Evolutionary conservation across 1,140 invertebrate species (phyloP), one percentile per base, ranked within the genome.

Genomic region (Caerostris extrusa): DNA sequence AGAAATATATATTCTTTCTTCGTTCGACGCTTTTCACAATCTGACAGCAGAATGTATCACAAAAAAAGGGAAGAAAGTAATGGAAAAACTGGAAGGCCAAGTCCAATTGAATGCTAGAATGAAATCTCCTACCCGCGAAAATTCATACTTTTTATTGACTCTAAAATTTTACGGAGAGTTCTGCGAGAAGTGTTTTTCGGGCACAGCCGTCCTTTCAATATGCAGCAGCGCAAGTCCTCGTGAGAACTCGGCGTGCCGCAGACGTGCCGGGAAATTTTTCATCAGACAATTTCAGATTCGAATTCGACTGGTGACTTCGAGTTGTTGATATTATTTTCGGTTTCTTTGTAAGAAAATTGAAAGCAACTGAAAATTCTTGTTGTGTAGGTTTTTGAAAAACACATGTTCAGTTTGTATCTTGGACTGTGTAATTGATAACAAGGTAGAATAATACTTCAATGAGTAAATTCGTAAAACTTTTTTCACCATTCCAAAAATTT

Each of bases 91-190:
- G 53, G 53, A 89, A 89, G 7, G 7, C 17, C 14, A 12, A 55
- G 64, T 67, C n/a, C 34, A 7, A 55, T n/a, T 10, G 4, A n/a
- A 89, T 17, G 50, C 57, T 10, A 56, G 58, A 67, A 77, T 89
- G 53, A 17, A 55, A 85, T 69, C 34, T 53, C 10, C 56, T 17
- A 53, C 60, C 60, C 19, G 53, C 34, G 55, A 89, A 89, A 89
- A 89, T 69, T 89, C 87, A 89, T 89, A 89, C 87, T 34, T 89
- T 89, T 89, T 89, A 89, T 89, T 69, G 87, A 89, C 87, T 89
- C 61, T 89, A 89, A 89, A 89, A 89, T 61, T 89, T 89, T 89
- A 89, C 87, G n/a, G 10, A n/a, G 19, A 61, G 67, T 53, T n/a
- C 14, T 7, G n/a, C 3, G 34, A 89, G 87, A 53, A 89, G 19